Conservation (phyloP, 2,888 invertebrate species). For the Scaptomyza polygonia region DNA sequence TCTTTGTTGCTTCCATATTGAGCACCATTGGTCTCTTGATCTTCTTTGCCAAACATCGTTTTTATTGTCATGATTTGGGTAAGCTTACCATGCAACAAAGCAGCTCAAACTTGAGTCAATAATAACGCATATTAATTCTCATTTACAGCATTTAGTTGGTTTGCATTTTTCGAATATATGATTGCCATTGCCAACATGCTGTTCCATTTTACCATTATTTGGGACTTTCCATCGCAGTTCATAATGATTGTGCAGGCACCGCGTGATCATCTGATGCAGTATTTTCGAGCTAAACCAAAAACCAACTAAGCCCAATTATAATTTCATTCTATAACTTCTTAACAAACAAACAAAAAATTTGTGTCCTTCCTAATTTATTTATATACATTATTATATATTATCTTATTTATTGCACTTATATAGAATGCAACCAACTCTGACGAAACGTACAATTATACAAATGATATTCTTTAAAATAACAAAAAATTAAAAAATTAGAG, state of each 20-base stretch:
- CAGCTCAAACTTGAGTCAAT: background rate
- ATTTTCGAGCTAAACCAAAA: slow-evolving; percentile 61
- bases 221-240: slow-evolving; percentile 93
- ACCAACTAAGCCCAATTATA: slow-evolving; percentile 42
- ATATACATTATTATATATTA: slow-evolving; percentile 19
- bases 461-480: slow-evolving; percentile 46
- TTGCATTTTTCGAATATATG: slow-evolving; percentile 96
- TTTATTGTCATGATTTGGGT: slow-evolving; percentile 96
- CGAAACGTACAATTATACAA: slow-evolving; percentile 59
- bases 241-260: slow-evolving; percentile 89
- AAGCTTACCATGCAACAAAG: slow-evolving; percentile 82
- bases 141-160: slow-evolving; percentile 94
- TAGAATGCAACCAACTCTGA: slow-evolving; percentile 16
- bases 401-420: slow-evolving; percentile 27
- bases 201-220: slow-evolving; percentile 94
- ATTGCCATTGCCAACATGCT: slow-evolving; percentile 96
- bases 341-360: background rate
- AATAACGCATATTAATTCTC: background rate
- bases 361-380: slow-evolving; percentile 16
- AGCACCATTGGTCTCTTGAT: slow-evolving; percentile 93
- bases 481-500: slow-evolving; percentile 55
- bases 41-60: slow-evolving; percentile 95
- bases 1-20: slow-evolving; percentile 90
- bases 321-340: background rate
- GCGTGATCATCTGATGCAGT: slow-evolving; percentile 82